Evolutionary conservation across 2,888 invertebrate species (phyloP).

Genomic region (Priocnemis perturbator): DNA sequence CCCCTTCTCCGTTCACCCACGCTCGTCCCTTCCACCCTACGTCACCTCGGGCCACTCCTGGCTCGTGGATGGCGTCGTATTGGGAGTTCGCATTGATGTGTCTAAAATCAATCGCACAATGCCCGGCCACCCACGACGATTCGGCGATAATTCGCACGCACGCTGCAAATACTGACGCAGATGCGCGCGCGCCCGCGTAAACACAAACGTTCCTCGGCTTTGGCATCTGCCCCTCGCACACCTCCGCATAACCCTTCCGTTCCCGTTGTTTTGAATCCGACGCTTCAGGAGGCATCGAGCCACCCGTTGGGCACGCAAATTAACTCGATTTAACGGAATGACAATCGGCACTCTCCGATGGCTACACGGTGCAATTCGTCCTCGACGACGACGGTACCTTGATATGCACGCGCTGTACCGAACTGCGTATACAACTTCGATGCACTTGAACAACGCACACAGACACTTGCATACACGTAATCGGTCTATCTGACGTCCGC

Average conservation of each 20-base stretch:
- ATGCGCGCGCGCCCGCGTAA: constrained; percentile 10
- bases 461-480: no score
- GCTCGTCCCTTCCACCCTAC: no score
- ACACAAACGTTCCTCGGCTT: constrained; percentile 13
- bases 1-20: not conserved
- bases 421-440: no score
- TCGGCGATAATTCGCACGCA: constrained; percentile 26
- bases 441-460: no score
- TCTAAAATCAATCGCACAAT: constrained; percentile 65
- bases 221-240: constrained; percentile 18
- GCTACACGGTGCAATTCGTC: constrained; percentile 44
- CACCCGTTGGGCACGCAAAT: constrained; percentile 48
- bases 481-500: no score
- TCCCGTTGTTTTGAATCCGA: constrained; percentile 3
- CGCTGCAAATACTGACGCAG: not conserved
- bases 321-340: constrained; percentile 51
- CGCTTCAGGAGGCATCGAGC: constrained; percentile 27
- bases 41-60: constrained; percentile 19
- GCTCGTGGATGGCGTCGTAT: constrained; percentile 29
- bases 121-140: constrained; percentile 30
- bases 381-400: constrained; percentile 25
- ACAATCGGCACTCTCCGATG: constrained; percentile 45
- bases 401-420: no score
- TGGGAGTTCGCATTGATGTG: constrained; percentile 54
- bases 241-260: constrained; percentile 30